Evolutionary conservation across 2,113 vertebrate genomes (phyloP).

Genomic region (Ellobius talpinus): DNA sequence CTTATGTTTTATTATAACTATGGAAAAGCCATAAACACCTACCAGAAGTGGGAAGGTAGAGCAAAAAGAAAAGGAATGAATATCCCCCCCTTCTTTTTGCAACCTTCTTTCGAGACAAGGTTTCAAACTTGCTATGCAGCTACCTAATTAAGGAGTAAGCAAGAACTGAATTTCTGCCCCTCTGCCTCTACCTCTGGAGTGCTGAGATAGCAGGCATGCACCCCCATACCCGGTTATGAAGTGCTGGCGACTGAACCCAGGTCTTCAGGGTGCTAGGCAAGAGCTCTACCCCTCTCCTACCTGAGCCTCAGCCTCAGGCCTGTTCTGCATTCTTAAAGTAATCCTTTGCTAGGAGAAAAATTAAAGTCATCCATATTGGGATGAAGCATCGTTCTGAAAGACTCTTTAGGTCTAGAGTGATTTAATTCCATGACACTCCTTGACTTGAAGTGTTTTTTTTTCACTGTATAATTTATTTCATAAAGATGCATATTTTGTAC

Average conservation of each 20-base stretch:
- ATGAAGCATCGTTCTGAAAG: background rate
- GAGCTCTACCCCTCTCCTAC: background rate
- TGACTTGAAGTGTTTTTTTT: conserved; percentile 37
- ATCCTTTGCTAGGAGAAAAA: background rate
- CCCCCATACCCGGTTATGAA: background rate
- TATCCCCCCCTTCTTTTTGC: background rate
- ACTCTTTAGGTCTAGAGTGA: background rate
- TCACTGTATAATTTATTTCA: conserved; percentile 23
- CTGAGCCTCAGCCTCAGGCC: background rate
- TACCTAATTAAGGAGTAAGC: background rate
- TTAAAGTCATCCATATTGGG: background rate
- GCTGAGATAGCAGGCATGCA: background rate
- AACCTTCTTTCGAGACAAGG: background rate
- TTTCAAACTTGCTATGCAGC: too few relatives aligned
- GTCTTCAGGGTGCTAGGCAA: background rate
- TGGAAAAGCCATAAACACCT: background rate
- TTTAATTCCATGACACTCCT: conserved; percentile 1
- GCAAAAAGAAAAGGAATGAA: background rate
- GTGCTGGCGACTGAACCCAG: background rate
- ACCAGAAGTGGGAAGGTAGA: background rate
- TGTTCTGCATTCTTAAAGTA: background rate
- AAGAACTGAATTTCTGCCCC: background rate
- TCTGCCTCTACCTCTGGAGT: background rate
- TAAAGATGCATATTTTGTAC: background rate
- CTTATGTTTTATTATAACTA: background rate